Evolutionary conservation across 2,113 vertebrate species (phyloP).

Genomic region (Laterallus jamaicensis): DNA sequence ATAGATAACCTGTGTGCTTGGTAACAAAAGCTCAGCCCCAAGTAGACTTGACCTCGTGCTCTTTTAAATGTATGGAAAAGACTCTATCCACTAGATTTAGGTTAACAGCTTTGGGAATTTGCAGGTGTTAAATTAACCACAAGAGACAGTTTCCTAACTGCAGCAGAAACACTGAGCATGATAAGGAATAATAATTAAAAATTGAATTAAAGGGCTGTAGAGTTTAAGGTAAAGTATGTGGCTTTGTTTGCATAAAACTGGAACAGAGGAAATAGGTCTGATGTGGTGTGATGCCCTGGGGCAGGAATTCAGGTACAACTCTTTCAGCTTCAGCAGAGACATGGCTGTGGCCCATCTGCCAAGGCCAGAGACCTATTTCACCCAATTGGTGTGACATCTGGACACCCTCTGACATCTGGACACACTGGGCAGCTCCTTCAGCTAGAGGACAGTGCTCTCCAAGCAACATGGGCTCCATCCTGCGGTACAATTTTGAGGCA

Average conservation of each 20-base stretch:
- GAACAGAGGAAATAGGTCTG: not conserved
- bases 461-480: not conserved
- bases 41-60: conserved; percentile 44
- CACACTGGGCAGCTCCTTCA: not conserved
- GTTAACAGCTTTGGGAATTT: conserved; percentile 64
- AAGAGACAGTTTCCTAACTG: conserved; percentile 41
- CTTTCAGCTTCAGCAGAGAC: not conserved
- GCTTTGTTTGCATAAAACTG: not conserved
- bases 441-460: not conserved
- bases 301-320: not conserved
- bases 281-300: not conserved
- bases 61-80: conserved; percentile 58
- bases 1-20: not conserved
- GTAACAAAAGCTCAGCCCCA: conserved; percentile 22
- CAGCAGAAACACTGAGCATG: conserved; percentile 37
- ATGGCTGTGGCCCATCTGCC: not conserved
- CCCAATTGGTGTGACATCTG: not conserved
- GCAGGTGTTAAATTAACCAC: conserved; percentile 70
- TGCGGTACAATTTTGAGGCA: not conserved
- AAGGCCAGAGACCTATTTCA: not conserved
- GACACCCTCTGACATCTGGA: not conserved
- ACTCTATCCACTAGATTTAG: conserved; percentile 57
- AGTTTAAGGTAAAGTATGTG: not conserved
- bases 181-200: conserved; percentile 66
- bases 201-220: not conserved